phyloP scores from a whole-genome alignment of 2,888 invertebrate species.

The Apamea monoglypha region DNA sequence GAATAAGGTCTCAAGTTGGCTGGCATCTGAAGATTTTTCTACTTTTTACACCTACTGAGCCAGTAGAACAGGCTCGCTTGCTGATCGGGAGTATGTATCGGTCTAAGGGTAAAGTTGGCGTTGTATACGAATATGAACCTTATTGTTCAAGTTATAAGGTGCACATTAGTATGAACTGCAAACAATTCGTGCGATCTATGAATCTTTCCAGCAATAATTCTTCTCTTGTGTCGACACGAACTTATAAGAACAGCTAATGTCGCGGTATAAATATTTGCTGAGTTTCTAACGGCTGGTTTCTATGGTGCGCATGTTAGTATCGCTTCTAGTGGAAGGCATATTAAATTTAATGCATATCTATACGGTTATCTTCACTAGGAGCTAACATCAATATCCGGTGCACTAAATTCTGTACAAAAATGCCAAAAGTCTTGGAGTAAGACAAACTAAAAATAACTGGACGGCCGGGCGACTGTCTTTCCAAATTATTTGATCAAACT shows the following conservation, averaged over 20 bases:
- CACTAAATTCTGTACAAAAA: neutral
- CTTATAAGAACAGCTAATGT: neutral
- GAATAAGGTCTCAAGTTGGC: conserved; percentile 64
- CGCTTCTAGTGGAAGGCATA: neutral
- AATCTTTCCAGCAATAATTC: neutral
- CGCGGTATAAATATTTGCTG: neutral
- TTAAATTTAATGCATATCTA: neutral
- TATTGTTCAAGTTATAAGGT: neutral
- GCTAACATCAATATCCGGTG: neutral
- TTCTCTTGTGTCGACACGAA: neutral
- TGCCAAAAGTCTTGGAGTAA: neutral
- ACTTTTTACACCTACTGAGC: conserved; percentile 15
- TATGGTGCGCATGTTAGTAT: neutral
- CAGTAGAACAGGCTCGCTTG: neutral
- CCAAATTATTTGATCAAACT: neutral
- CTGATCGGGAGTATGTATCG: neutral
- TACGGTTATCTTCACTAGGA: neutral
- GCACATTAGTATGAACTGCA: neutral
- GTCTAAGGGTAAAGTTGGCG: neutral
- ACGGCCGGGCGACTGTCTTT: neutral
- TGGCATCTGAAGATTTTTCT: conserved; percentile 53
- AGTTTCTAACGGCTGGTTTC: neutral
- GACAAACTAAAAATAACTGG: neutral
- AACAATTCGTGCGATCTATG: neutral
- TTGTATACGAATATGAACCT: neutral